Evolutionary conservation across 2,797 vertebrate genomes (phyloP).

Genomic region (Rhabdophis nuchalis): DNA sequence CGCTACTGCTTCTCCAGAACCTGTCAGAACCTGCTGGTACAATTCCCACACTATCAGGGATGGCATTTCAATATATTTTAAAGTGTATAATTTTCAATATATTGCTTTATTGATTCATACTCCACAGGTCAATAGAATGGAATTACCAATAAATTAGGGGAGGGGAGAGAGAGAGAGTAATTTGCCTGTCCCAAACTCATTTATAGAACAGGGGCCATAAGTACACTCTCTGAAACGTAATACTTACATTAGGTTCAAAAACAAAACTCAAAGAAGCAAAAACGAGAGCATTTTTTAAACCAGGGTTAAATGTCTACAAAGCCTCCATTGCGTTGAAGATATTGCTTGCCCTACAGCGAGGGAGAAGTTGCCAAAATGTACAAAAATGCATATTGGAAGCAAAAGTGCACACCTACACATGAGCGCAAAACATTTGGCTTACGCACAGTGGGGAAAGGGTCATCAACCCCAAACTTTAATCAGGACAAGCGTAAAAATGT

Average conservation of each 20-base stretch:
- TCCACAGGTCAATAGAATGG: not conserved
- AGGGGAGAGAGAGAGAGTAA: not conserved
- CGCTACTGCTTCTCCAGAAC: too few species aligned
- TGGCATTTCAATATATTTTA: not conserved
- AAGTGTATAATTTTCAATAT: not conserved
- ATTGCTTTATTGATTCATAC: not conserved
- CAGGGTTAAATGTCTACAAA: not conserved
- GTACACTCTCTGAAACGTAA: not conserved
- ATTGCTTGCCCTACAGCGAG: not conserved
- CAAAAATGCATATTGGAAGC: not conserved
- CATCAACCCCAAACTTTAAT: not conserved
- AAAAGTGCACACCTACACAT: not conserved
- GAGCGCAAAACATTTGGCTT: not conserved
- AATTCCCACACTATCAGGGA: not conserved
- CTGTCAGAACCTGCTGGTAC: too few species aligned
- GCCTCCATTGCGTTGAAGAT: not conserved
- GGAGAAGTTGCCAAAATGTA: not conserved
- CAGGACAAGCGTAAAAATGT: not conserved
- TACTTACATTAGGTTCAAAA: not conserved
- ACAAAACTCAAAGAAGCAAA: not conserved
- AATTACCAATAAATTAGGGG: not conserved
- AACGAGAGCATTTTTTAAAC: not conserved
- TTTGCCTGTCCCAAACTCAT: not conserved
- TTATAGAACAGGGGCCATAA: not conserved
- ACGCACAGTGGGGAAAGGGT: not conserved